Evolutionary conservation across 1,140 invertebrate species (phyloP).

Genomic region (Hetaerina americana): DNA sequence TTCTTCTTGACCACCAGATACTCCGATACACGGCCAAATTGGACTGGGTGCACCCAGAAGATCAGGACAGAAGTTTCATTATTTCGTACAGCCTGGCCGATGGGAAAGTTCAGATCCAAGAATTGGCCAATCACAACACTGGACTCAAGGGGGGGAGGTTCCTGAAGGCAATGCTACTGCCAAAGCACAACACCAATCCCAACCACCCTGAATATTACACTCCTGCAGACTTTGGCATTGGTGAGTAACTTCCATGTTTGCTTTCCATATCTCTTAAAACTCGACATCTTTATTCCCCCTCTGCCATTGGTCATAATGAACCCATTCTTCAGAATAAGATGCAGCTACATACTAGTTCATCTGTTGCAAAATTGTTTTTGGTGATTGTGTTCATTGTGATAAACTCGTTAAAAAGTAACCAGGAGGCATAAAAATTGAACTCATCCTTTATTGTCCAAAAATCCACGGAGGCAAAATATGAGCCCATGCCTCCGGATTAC

Average conservation of each 20-base stretch:
- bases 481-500: too few relatives aligned
- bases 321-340: too few relatives aligned
- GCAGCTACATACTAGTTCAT: too few relatives aligned
- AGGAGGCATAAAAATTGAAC: too few relatives aligned
- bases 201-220: slow-evolving; percentile 48
- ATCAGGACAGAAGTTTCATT: slow-evolving; percentile 46
- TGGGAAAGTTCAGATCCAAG: slow-evolving; percentile 44
- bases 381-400: too few relatives aligned
- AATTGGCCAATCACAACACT: slow-evolving; percentile 46
- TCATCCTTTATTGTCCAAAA: too few relatives aligned
- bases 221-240: slow-evolving; percentile 50
- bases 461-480: too few relatives aligned
- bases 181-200: slow-evolving; percentile 46
- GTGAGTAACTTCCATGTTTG: slow-evolving; percentile 12
- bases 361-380: too few relatives aligned
- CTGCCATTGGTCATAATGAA: too few relatives aligned
- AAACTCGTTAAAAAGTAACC: too few relatives aligned
- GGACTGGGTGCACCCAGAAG: slow-evolving; percentile 52
- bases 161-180: slow-evolving; percentile 46
- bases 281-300: too few relatives aligned
- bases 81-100: slow-evolving; percentile 50
- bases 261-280: too few relatives aligned
- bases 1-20: slow-evolving; percentile 25
- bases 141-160: slow-evolving; percentile 57
- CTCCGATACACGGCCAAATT: slow-evolving; percentile 49